Conservation (phyloP, 2,888 invertebrate species). For the Sipunculus nudus region DNA sequence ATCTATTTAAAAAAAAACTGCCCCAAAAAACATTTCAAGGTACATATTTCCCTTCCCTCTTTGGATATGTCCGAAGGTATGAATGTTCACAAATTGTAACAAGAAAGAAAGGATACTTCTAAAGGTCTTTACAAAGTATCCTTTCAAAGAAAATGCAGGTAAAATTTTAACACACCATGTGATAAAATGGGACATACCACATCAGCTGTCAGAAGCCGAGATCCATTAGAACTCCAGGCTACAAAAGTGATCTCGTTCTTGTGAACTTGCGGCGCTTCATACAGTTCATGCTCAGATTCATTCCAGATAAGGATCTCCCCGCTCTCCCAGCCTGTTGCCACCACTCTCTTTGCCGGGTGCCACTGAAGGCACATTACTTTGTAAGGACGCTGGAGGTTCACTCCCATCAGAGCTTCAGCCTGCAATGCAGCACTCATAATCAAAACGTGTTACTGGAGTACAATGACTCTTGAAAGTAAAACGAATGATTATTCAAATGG, state of each 20-base stretch:
- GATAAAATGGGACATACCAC: conserved; percentile 69
- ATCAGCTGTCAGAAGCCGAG: conserved; percentile 87
- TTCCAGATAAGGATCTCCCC: conserved; percentile 89
- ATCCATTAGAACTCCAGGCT: conserved; percentile 81
- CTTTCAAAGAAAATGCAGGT: no score
- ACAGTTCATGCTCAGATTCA: conserved; percentile 67
- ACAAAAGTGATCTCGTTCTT: conserved; percentile 70
- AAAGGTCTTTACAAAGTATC: no score
- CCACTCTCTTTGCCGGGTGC: conserved; percentile 85
- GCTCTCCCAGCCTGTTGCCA: conserved; percentile 91
- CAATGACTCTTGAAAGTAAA: background rate
- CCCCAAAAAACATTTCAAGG: no score
- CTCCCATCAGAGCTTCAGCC: conserved; percentile 58
- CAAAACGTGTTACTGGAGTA: background rate
- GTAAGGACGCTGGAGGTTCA: conserved; percentile 51
- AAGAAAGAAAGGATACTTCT: no score
- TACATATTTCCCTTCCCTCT: no score
- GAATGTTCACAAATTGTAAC: no score
- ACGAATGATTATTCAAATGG: background rate
- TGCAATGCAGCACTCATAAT: conserved; percentile 31
- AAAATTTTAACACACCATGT: no score
- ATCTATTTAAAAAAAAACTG: no score
- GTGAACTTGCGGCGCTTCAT: conserved; percentile 72
- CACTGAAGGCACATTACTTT: conserved; percentile 70
- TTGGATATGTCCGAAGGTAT: no score